Conservation (phyloP, 2,113 vertebrate species). For the Xiphophorus hellerii region DNA sequence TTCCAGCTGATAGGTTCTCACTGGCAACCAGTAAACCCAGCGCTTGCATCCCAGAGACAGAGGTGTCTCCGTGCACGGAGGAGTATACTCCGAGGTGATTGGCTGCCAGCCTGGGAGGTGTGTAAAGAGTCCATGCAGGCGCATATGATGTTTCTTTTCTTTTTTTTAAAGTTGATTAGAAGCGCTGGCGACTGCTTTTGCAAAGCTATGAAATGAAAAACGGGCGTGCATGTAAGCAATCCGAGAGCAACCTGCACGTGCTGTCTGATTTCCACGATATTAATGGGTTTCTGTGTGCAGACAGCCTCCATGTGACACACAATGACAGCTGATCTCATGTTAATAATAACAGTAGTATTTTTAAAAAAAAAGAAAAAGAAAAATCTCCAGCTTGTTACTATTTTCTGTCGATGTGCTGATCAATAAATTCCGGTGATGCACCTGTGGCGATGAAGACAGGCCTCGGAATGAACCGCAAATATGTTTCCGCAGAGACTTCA, state of each 20-base stretch:
- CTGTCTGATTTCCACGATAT: constrained; percentile 70
- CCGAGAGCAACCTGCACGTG: constrained; percentile 32
- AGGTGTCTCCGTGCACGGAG: constrained; percentile 14
- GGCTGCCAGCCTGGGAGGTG: constrained; percentile 42
- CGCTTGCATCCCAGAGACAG: constrained; percentile 24
- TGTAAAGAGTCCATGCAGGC: constrained; percentile 23
- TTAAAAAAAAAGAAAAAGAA: too few relatives aligned
- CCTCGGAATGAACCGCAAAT: too few relatives aligned
- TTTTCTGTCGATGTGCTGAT: too few relatives aligned
- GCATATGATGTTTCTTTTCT: too few relatives aligned
- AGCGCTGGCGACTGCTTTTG: not conserved
- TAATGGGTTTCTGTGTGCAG: constrained; percentile 32
- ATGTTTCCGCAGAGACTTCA: too few relatives aligned
- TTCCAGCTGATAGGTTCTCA: constrained; percentile 29
- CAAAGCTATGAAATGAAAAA: not conserved
- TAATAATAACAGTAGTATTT: too few relatives aligned
- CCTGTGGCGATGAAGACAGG: too few relatives aligned
- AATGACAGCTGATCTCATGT: not conserved
- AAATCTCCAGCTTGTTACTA: not conserved
- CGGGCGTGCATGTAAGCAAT: not conserved
- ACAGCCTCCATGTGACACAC: constrained; percentile 64
- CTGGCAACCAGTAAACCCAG: constrained; percentile 14
- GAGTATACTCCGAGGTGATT: constrained; percentile 41
- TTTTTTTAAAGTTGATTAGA: not conserved
- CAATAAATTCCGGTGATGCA: too few relatives aligned